These are phyloP conservation scores for Acanthoscelides obtectus DNA, from an alignment of 2,888 invertebrate genomes.

Conservation along the genomic window DNA sequence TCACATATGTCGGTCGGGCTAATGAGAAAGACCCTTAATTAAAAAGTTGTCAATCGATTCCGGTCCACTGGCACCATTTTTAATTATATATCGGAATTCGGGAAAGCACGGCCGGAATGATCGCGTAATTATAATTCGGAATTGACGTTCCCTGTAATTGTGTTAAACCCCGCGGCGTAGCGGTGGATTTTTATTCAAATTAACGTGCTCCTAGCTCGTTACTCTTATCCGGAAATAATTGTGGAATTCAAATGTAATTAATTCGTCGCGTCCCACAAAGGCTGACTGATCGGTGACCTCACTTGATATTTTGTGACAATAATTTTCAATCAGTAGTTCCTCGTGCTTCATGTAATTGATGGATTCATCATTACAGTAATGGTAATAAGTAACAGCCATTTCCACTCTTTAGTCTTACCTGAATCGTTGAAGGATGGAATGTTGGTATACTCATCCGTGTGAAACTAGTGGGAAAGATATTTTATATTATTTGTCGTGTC, in stretches of 20 bases:
- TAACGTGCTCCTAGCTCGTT: neutral
- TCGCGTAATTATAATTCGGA: constrained; percentile 26
- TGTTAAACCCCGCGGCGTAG: constrained; percentile 13
- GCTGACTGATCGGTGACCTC: neutral
- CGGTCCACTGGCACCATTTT: constrained; percentile 18
- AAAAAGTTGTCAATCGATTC: constrained; percentile 36
- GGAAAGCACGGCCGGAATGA: constrained; percentile 7
- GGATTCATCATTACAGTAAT: too few relatives aligned
- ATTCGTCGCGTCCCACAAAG: neutral
- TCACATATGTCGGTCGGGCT: constrained; percentile 14
- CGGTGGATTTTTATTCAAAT: neutral
- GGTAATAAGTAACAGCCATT: too few relatives aligned
- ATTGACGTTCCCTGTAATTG: constrained; percentile 25
- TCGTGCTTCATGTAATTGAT: too few relatives aligned
- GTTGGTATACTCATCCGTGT: too few relatives aligned
- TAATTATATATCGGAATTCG: constrained; percentile 25
- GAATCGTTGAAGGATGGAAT: too few relatives aligned
- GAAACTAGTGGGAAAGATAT: too few relatives aligned
- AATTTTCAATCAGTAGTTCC: too few relatives aligned
- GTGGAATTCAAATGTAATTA: neutral
- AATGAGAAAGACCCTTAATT: constrained; percentile 35
- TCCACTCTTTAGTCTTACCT: too few relatives aligned
- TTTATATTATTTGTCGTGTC: too few relatives aligned
- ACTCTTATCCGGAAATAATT: neutral
- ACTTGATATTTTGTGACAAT: neutral